Evolutionary conservation across 2,113 vertebrate species (phyloP).

Genomic region (Etheostoma cragini): DNA sequence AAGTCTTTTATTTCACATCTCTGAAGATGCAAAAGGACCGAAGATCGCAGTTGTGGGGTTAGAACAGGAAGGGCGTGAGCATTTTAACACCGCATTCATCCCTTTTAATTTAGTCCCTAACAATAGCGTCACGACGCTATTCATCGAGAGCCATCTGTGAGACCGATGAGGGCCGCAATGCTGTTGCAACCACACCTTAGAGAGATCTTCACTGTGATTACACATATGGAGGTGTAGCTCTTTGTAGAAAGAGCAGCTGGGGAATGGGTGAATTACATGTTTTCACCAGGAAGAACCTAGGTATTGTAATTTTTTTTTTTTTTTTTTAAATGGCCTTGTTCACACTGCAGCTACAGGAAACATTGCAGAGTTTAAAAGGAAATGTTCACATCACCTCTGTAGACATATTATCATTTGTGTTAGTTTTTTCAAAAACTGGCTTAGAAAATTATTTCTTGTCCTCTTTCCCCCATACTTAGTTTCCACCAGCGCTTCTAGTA

Average conservation of each 20-base stretch:
- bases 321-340: not conserved
- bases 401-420: not conserved
- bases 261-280: not conserved
- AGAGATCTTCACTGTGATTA: slow-evolving; percentile 24
- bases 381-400: not conserved
- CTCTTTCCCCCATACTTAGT: too few species aligned
- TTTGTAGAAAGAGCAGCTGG: not conserved
- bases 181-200: slow-evolving; percentile 45
- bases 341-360: not conserved
- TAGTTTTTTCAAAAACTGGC: not conserved
- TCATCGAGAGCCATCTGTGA: slow-evolving; percentile 38
- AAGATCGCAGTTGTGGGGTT: slow-evolving; percentile 35
- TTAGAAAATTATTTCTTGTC: not conserved
- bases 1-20: slow-evolving; percentile 70
- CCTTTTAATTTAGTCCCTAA: slow-evolving; percentile 62
- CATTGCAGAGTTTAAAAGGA: not conserved
- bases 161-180: slow-evolving; percentile 11
- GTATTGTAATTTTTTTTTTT: not conserved
- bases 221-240: slow-evolving; percentile 2
- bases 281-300: not conserved
- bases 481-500: not conserved
- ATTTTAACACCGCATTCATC: slow-evolving; percentile 44
- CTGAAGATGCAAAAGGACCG: slow-evolving; percentile 55
- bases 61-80: slow-evolving; percentile 38
- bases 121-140: slow-evolving; percentile 50